Percentiles rank a stretch among this genome's conserved stretches.
Conservation (phyloP, 2,888 invertebrate genomes). For the Chymomyza caudatula region DNA sequence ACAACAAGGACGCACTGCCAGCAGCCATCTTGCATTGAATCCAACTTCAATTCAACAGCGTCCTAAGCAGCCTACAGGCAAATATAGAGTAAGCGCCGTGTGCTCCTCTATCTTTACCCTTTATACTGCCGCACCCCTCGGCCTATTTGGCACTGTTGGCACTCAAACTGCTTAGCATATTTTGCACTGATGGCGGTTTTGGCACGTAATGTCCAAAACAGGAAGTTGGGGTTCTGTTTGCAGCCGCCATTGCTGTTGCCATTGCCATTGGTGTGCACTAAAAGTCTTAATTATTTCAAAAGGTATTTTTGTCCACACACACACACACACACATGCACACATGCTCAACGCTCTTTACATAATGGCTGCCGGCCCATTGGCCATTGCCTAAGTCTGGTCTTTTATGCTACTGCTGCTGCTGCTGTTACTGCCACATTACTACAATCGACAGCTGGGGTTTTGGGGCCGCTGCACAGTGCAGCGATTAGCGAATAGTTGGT, state of each 20-base stretch:
- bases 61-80: not conserved
- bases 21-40: not conserved
- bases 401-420: not conserved
- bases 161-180: conserved; percentile 61
- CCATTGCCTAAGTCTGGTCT: not conserved
- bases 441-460: not conserved
- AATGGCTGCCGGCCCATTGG: conserved; percentile 14
- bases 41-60: not conserved
- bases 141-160: conserved; percentile 8
- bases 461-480: no score
- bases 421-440: no score
- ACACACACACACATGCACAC: not conserved
- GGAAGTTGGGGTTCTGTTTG: not conserved
- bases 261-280: conserved; percentile 19
- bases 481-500: no score
- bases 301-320: conserved; percentile 45
- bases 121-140: not conserved
- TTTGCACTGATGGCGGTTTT: conserved; percentile 51
- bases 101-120: not conserved
- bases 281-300: conserved; percentile 64
- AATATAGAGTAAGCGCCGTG: no score
- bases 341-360: conserved; percentile 8
- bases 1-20: conserved; percentile 1
- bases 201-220: conserved; percentile 44
- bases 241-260: not conserved